Evolutionary conservation across 2,888 invertebrate species (phyloP), one percentile per base, ranked within the genome.

Genomic region (Ashinkailepas kermadecensis): DNA sequence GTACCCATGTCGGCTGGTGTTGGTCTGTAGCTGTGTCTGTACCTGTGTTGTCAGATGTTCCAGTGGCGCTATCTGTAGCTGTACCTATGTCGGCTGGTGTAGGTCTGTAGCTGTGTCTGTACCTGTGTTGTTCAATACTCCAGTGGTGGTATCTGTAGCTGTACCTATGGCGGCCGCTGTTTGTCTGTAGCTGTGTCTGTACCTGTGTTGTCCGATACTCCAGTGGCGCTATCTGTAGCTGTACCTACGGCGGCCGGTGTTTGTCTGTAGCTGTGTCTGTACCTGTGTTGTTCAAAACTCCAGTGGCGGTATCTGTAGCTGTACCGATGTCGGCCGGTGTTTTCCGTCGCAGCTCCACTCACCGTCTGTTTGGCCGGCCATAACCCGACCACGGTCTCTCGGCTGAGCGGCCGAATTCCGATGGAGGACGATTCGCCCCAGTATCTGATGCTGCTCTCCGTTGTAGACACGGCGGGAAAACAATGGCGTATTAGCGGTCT

Each of bases 401-500:
- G 18, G 23, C 65, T 65, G 65, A 23, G 23, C 65, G 10, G 23
- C 23, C 23, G 65, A 9, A 23, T 23, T 65, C 65, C 23, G 23
- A 23, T 10, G 23, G 65, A 23, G 65, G 65, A 65, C 23, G 65
- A 23, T 23, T 18, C 8, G 23, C 18, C 65, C 23, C 39, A 39
- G 39, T 65, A 65, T 65, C 65, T 18, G 65, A 65, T 65, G 18
- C 18, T 10, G 65, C n/a, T 23, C 65, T 7, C 9, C 65, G 23
- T n/a, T 65, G 65, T 65, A 65, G 65, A 65, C 65, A 65, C 65
- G 65, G 9, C 8, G 23, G 65, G 23, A n/a, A 65, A 65, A 65
- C 65, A 65, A 65, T 65, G 70, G 70, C 11, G 70, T 39, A 70
- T 70, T 70, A 70, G 70, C 7, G 39, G 39, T 70, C 70, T 25